Conservation (phyloP, 2,113 vertebrate species). For the Bungarus multicinctus region DNA sequence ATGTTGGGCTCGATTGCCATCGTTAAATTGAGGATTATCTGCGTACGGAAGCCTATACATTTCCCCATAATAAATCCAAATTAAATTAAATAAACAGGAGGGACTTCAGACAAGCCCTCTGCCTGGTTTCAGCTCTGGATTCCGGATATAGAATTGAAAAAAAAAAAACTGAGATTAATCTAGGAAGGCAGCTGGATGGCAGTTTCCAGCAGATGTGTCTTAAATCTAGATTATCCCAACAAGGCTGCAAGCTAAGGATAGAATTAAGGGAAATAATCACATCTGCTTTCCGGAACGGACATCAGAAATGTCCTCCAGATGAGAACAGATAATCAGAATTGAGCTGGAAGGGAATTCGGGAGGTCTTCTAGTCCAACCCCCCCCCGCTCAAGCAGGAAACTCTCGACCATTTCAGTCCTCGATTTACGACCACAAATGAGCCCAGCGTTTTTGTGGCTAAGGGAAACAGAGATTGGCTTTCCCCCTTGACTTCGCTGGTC, state of each 20-base stretch:
- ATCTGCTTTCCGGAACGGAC: not conserved
- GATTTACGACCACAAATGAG: too few relatives aligned
- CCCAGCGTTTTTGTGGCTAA: too few relatives aligned
- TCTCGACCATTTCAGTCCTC: not conserved
- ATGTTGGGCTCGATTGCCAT: not conserved
- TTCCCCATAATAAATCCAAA: not conserved
- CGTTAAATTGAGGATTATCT: not conserved
- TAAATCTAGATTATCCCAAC: not conserved
- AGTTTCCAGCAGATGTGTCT: not conserved
- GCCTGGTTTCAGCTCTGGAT: not conserved
- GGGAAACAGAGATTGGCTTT: too few relatives aligned
- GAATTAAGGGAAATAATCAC: not conserved
- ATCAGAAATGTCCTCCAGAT: not conserved
- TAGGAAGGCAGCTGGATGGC: not conserved
- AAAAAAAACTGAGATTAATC: not conserved
- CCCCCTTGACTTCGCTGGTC: too few relatives aligned
- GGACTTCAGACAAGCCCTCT: not conserved
- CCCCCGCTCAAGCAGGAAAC: not conserved
- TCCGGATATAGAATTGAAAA: not conserved
- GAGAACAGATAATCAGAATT: not conserved
- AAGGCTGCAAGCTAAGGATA: not conserved
- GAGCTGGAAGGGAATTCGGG: not conserved
- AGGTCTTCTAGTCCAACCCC: not conserved
- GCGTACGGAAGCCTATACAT: fast-evolving
- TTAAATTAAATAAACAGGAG: not conserved